Evolutionary conservation across 1,140 invertebrate species (phyloP).

Genomic region (Notospermus geniculatus): DNA sequence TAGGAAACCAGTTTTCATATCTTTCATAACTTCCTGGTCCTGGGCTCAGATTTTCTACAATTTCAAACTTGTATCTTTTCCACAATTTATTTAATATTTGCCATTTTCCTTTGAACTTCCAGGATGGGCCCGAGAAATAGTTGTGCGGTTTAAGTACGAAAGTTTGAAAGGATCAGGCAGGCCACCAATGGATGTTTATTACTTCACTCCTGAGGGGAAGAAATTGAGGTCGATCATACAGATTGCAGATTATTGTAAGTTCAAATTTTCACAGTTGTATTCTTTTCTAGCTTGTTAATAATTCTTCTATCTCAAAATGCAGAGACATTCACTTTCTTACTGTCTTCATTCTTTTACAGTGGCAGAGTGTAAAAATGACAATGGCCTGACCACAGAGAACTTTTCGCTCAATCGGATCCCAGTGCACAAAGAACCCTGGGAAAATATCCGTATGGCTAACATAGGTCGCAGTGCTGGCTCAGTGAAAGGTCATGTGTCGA

Average conservation of each 20-base stretch:
- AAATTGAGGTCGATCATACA: constrained; percentile 38
- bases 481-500: constrained; percentile 6
- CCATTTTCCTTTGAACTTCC: constrained; percentile 3
- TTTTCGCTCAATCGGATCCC: constrained; percentile 38
- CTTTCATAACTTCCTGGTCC: too few relatives aligned
- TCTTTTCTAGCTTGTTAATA: too few relatives aligned
- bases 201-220: constrained; percentile 34
- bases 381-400: constrained; percentile 30
- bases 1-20: not conserved
- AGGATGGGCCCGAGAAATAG: constrained; percentile 44
- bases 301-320: too few relatives aligned
- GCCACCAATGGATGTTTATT: constrained; percentile 37
- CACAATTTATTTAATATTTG: too few relatives aligned
- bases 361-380: constrained; percentile 23
- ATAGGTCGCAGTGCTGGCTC: not conserved
- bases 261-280: too few relatives aligned
- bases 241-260: constrained; percentile 34
- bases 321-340: too few relatives aligned
- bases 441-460: constrained; percentile 35
- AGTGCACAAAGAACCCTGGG: constrained; percentile 37
- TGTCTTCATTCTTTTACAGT: constrained; percentile 11
- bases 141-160: constrained; percentile 32
- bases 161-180: constrained; percentile 17
- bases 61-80: too few relatives aligned
- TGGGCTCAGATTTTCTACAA: too few relatives aligned